Conservation (phyloP, 2,888 invertebrate genomes). For the Drosophila mercatorum region DNA sequence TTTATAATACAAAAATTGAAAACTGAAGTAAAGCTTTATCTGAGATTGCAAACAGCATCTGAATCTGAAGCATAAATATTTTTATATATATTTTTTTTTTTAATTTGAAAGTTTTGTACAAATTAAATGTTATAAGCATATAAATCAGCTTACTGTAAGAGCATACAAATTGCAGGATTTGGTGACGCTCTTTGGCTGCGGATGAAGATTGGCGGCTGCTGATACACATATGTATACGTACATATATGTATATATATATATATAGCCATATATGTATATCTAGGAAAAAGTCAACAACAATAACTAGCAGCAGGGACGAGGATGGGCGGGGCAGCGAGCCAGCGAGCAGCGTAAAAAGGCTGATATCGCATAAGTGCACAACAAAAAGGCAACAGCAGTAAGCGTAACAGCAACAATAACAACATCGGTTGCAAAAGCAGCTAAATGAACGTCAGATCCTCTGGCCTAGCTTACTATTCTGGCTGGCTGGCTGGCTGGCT, state of each 20-base stretch:
- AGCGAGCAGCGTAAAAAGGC: constrained; percentile 53
- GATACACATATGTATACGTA: constrained; percentile 28
- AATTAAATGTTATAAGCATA: not conserved
- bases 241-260: constrained; percentile 1
- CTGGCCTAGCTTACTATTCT: constrained; percentile 58
- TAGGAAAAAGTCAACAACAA: constrained; percentile 49
- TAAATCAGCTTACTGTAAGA: constrained; percentile 15
- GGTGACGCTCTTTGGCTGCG: constrained; percentile 41
- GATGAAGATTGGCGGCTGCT: constrained; percentile 63
- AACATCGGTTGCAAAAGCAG: constrained; percentile 29
- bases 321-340: not conserved
- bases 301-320: constrained; percentile 30
- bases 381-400: constrained; percentile 41
- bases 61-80: too few relatives aligned
- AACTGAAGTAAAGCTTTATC: too few relatives aligned
- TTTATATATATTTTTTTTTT: too few relatives aligned
- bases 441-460: constrained; percentile 63
- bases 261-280: not conserved
- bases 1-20: too few relatives aligned
- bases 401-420: constrained; percentile 22
- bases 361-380: constrained; percentile 78
- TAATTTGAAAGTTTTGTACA: not conserved
- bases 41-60: too few relatives aligned
- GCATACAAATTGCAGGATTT: constrained; percentile 53
- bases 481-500: constrained; percentile 34